phyloP scores from a whole-genome alignment of 2,113 vertebrate genomes.

The Antechinus stuartii region DNA sequence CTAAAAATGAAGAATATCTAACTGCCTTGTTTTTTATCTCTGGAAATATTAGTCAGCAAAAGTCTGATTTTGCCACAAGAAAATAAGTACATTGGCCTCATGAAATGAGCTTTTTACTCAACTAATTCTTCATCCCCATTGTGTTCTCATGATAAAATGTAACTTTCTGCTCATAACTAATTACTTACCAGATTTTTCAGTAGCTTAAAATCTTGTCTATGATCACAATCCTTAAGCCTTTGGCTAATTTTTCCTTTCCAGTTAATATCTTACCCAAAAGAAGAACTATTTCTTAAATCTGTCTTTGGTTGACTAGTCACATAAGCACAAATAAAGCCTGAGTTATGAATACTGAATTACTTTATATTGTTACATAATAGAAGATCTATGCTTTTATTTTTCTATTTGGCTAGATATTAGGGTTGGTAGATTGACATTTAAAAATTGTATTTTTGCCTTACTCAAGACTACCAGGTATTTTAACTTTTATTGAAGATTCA shows the following conservation, averaged over 20 bases:
- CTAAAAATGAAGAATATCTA: conserved; percentile 61
- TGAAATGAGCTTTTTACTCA: conserved; percentile 57
- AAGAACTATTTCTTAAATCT: conserved; percentile 60
- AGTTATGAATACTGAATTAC: neutral
- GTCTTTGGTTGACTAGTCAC: conserved; percentile 52
- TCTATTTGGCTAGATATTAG: neutral
- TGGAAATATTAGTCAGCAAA: conserved; percentile 57
- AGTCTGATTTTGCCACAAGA: conserved; percentile 61
- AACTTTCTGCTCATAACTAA: conserved; percentile 64
- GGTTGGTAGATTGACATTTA: conserved; percentile 7
- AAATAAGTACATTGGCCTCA: conserved; percentile 54
- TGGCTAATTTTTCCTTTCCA: conserved; percentile 68
- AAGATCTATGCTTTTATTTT: conserved; percentile 10
- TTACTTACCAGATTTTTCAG: conserved; percentile 76
- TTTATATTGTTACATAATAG: conserved; percentile 17
- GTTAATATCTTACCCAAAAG: conserved; percentile 66
- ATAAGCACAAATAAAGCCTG: conserved; percentile 53
- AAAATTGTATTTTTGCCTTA: conserved; percentile 45
- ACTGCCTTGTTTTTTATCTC: conserved; percentile 59
- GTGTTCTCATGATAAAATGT: conserved; percentile 55
- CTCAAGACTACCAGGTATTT: neutral
- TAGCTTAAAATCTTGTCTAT: conserved; percentile 73
- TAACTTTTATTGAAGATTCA: conserved; percentile 33
- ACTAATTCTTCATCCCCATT: conserved; percentile 50
- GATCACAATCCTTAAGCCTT: conserved; percentile 71